A percentile compares a stretch with the other conserved stretches of the same genome.
Evolutionary conservation across 2,888 invertebrate species (phyloP).

Genomic region (Drosophila peninsularis): DNA sequence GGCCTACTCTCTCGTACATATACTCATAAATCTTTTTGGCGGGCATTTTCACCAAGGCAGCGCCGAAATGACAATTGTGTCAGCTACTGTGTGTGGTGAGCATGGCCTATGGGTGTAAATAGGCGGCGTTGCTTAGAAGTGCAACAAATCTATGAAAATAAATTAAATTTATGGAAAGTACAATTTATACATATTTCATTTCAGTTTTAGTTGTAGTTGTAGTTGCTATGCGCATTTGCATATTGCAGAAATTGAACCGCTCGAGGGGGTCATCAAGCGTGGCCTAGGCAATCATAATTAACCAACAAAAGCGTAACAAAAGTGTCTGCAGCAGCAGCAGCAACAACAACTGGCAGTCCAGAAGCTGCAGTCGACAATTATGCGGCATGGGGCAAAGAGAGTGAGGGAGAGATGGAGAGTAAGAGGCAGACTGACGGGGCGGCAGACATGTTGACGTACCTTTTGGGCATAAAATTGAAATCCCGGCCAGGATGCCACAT

Average conservation of each 20-base stretch:
- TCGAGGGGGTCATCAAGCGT: constrained; percentile 82
- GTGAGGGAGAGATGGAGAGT: neutral
- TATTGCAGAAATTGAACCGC: constrained; percentile 84
- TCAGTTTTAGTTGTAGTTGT: constrained; percentile 7
- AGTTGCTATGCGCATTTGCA: constrained; percentile 82
- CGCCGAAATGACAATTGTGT: constrained; percentile 83
- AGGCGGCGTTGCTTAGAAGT: constrained; percentile 57
- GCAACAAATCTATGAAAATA: constrained; percentile 63
- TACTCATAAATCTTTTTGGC: constrained; percentile 73
- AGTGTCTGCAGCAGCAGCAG: constrained; percentile 9
- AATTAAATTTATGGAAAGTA: constrained; percentile 78
- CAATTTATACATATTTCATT: constrained; percentile 5
- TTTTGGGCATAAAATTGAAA: constrained; percentile 81
- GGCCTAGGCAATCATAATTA: constrained; percentile 65
- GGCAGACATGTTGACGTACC: constrained; percentile 76
- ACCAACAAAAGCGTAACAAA: constrained; percentile 54
- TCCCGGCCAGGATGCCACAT: constrained; percentile 71
- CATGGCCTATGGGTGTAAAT: constrained; percentile 27
- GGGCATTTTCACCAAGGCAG: constrained; percentile 70
- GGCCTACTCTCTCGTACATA: constrained; percentile 16
- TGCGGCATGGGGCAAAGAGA: constrained; percentile 40
- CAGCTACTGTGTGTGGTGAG: constrained; percentile 83
- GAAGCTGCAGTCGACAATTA: constrained; percentile 67
- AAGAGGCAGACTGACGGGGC: constrained; percentile 13
- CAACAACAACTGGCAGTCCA: constrained; percentile 42